Evolutionary conservation across 2,888 invertebrate species (phyloP).

Genomic region (Apantesis nais): DNA sequence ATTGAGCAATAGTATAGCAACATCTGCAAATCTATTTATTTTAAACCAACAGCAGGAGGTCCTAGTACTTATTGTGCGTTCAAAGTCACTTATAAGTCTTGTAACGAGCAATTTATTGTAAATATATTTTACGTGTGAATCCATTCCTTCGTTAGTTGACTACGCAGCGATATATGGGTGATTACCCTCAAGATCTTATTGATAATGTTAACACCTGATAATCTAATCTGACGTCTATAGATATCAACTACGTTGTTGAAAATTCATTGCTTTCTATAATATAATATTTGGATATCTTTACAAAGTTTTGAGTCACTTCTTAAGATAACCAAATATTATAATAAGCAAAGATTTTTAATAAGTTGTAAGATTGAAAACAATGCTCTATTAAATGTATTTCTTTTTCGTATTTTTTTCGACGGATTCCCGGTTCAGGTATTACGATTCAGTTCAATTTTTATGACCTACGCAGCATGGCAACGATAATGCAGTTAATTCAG

Average conservation of each 20-base stretch:
- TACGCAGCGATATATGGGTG: neutral
- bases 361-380: no score
- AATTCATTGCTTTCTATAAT: neutral
- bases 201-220: neutral
- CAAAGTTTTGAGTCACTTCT: neutral
- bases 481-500: no score
- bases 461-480: no score
- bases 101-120: neutral
- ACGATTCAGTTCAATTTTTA: no score
- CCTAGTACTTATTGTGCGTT: neutral
- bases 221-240: conserved; percentile 1
- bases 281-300: neutral
- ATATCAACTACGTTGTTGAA: neutral
- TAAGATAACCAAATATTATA: neutral
- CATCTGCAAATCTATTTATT: conserved; percentile 1
- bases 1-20: neutral
- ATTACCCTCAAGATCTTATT: neutral
- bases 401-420: no score
- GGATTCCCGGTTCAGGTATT: no score
- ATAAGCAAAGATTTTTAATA: no score
- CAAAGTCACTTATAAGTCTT: neutral
- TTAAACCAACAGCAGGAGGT: neutral
- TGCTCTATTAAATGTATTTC: no score
- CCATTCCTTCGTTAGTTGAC: neutral
- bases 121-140: neutral